A percentile compares a stretch with the other conserved stretches of the same genome.
Conservation (phyloP, 2,797 vertebrate species). For the Phoeniculus purpureus region DNA sequence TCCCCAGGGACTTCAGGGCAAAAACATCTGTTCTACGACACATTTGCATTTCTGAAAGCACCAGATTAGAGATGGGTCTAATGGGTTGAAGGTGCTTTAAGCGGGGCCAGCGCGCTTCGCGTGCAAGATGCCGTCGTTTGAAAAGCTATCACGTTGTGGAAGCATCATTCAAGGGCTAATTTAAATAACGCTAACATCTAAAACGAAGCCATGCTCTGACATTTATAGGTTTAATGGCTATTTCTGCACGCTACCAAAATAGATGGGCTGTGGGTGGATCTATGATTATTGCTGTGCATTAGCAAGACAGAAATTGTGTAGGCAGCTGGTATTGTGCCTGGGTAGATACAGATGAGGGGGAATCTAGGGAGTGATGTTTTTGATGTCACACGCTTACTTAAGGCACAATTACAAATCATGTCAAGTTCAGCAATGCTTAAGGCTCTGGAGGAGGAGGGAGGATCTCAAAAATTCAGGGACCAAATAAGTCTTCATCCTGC, state of each 20-base stretch:
- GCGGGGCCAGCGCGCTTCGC: constrained; percentile 39
- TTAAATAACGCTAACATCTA: constrained; percentile 74
- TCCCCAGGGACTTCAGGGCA: neutral
- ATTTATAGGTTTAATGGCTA: constrained; percentile 75
- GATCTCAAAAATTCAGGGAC: neutral
- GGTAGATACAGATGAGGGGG: constrained; percentile 67
- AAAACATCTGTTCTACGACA: constrained; percentile 41
- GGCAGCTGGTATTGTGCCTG: constrained; percentile 60
- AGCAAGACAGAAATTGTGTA: constrained; percentile 68
- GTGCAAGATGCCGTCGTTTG: constrained; percentile 62
- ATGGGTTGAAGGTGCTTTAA: constrained; percentile 68
- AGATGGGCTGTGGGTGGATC: constrained; percentile 65
- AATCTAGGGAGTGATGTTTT: constrained; percentile 43
- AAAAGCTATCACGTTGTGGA: constrained; percentile 67
- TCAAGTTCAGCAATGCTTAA: neutral
- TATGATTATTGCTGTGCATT: constrained; percentile 63
- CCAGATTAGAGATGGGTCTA: constrained; percentile 64
- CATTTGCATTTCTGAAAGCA: constrained; percentile 58
- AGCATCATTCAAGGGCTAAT: constrained; percentile 70
- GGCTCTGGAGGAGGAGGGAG: neutral
- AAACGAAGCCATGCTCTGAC: constrained; percentile 67
- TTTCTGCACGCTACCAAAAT: constrained; percentile 70
- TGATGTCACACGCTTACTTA: constrained; percentile 38
- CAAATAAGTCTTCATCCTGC: neutral
- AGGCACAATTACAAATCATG: neutral